Conservation (phyloP, 2,888 invertebrate species). For the Globia sparganii region DNA sequence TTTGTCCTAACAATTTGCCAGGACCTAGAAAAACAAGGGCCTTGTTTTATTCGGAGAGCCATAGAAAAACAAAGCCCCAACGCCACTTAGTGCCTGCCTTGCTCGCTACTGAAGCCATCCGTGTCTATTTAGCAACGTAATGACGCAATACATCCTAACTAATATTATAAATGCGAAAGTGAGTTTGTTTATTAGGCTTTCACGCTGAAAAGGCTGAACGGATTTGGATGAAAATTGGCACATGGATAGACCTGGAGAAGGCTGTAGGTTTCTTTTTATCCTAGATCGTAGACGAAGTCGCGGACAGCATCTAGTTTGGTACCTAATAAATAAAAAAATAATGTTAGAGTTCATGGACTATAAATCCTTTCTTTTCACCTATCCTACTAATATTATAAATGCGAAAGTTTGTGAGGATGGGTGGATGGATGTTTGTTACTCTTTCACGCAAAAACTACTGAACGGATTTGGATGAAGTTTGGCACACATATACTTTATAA, state of each 20-base stretch:
- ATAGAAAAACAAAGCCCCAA: slow-evolving; percentile 30
- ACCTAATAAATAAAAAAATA: background rate
- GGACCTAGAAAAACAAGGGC: slow-evolving; percentile 27
- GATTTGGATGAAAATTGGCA: background rate
- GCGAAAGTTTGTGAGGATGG: too few relatives aligned
- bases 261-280: background rate
- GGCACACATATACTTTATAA: too few relatives aligned
- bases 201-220: background rate
- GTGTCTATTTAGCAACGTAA: background rate
- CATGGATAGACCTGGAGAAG: background rate
- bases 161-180: background rate
- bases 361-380: slow-evolving; percentile 1
- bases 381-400: too few relatives aligned
- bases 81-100: slow-evolving; percentile 2
- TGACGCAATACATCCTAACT: background rate
- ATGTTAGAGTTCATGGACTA: background rate
- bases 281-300: background rate
- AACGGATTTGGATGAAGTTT: too few relatives aligned
- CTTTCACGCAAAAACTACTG: too few relatives aligned
- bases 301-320: background rate
- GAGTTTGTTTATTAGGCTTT: background rate
- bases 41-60: slow-evolving; percentile 30
- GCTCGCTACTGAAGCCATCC: background rate
- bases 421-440: too few relatives aligned
- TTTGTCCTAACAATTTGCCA: slow-evolving; percentile 33